These are phyloP conservation scores for Limnephilus marmoratus DNA, from an alignment of 2,888 invertebrate species.

Conservation along the genomic window DNA sequence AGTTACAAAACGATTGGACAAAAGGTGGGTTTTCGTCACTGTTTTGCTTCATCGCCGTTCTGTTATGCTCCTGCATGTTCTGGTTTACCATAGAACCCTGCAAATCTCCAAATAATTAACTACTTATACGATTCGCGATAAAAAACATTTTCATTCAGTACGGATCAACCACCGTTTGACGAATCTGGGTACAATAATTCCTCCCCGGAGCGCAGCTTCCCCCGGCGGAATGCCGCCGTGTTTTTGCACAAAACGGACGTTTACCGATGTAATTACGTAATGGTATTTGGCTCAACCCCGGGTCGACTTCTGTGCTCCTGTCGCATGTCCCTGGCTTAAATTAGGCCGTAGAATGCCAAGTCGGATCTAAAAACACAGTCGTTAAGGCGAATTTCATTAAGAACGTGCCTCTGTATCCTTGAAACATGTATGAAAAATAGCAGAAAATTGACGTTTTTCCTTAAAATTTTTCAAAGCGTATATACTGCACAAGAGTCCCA, in stretches of 20 bases:
- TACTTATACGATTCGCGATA: neutral
- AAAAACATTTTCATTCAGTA: neutral
- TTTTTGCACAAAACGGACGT: conserved; percentile 60
- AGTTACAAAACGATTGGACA: no score
- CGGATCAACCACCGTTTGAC: no score
- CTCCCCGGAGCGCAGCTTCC: neutral
- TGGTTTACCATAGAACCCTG: neutral
- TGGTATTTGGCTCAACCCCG: conserved; percentile 61
- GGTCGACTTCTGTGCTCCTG: conserved; percentile 48
- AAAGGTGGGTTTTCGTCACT: no score
- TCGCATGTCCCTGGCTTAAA: conserved; percentile 55
- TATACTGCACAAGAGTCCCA: no score
- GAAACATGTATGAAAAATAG: no score
- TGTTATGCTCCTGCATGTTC: no score
- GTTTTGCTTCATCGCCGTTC: no score
- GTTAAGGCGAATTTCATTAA: conserved; percentile 63
- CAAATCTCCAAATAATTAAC: neutral
- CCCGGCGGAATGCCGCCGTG: conserved; percentile 32
- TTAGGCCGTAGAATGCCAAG: conserved; percentile 64
- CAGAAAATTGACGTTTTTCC: no score
- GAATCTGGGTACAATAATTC: conserved; percentile 2
- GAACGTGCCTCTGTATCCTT: conserved; percentile 56
- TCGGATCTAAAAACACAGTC: conserved; percentile 61
- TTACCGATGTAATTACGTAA: conserved; percentile 65
- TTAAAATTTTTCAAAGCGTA: no score